Percentiles rank a stretch among this genome's conserved stretches.
These are phyloP conservation scores for Orius insidiosus DNA, from an alignment of 1,140 invertebrate species.

Conservation along the genomic window DNA sequence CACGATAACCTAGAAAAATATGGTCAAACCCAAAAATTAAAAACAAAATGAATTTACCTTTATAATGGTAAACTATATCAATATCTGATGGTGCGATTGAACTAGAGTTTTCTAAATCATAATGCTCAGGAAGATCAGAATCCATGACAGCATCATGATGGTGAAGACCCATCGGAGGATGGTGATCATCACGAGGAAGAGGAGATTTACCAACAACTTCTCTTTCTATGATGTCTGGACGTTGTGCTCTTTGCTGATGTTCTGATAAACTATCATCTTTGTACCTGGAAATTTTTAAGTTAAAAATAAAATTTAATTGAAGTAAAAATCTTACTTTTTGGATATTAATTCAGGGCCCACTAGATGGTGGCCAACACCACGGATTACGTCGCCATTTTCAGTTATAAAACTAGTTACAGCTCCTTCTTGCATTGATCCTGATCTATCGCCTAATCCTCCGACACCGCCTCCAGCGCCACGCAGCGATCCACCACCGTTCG, in stretches of 20 bases:
- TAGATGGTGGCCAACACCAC: constrained; percentile 46
- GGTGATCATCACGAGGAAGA: constrained; percentile 51
- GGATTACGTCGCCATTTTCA: constrained; percentile 45
- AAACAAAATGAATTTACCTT: constrained; percentile 31
- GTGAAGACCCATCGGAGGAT: constrained; percentile 46
- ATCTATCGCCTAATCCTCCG: constrained; percentile 11
- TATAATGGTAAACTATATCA: constrained; percentile 92
- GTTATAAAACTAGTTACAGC: constrained; percentile 39
- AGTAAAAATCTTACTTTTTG: constrained; percentile 37
- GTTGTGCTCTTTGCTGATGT: constrained; percentile 34
- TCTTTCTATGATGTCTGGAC: constrained; percentile 83
- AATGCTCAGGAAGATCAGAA: constrained; percentile 82
- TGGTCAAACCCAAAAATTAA: background rate
- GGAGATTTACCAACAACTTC: constrained; percentile 69
- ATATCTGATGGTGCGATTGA: constrained; percentile 94
- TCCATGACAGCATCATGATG: constrained; percentile 36
- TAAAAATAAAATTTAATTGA: constrained; percentile 3
- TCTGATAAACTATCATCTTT: constrained; percentile 56
- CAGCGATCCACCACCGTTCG: constrained; percentile 40
- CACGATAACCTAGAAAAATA: constrained; percentile 41
- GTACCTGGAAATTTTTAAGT: constrained; percentile 27
- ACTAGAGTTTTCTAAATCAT: constrained; percentile 91
- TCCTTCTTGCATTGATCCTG: constrained; percentile 22
- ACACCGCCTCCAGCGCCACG: constrained; percentile 15
- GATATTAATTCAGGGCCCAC: constrained; percentile 62